Percentiles rank a stretch among this genome's conserved stretches.
Conservation (phyloP, 2,797 vertebrate genomes). For the Lagodon rhomboides region DNA sequence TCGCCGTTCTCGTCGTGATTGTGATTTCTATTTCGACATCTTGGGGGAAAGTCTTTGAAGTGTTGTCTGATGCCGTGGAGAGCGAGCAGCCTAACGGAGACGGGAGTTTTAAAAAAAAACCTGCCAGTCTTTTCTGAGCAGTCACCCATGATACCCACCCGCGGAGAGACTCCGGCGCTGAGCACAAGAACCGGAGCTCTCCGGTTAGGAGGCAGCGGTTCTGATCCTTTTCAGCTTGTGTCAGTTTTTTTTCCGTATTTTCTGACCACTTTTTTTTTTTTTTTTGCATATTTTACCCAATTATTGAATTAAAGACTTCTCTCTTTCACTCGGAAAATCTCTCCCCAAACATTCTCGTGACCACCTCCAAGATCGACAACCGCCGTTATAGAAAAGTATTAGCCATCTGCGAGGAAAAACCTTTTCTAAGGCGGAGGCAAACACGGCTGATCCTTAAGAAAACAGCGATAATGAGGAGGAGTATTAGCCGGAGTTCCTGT, state of each 20-base stretch:
- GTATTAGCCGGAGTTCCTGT: slow-evolving; percentile 57
- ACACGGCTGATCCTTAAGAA: slow-evolving; percentile 68
- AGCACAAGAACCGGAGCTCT: slow-evolving; percentile 25
- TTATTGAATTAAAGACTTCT: slow-evolving; percentile 11
- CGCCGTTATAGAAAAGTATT: slow-evolving; percentile 48
- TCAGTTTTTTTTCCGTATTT: background rate
- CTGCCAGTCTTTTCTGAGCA: slow-evolving; percentile 49
- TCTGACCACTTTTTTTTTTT: background rate
- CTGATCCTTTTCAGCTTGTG: slow-evolving; percentile 11
- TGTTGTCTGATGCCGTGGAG: slow-evolving; percentile 45
- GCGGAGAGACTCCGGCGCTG: slow-evolving; percentile 25
- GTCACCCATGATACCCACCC: slow-evolving; percentile 59
- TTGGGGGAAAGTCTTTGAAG: slow-evolving; percentile 64
- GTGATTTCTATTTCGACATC: slow-evolving; percentile 74
- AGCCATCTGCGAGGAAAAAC: slow-evolving; percentile 71
- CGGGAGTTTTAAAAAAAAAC: slow-evolving; percentile 33
- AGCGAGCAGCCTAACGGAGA: slow-evolving; percentile 59
- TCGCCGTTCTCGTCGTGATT: slow-evolving; percentile 69
- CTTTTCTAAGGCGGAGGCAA: slow-evolving; percentile 62
- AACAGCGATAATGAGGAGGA: slow-evolving; percentile 66
- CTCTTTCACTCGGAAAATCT: background rate
- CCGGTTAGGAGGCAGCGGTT: background rate
- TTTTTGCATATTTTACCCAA: background rate
- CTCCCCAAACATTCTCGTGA: slow-evolving; percentile 11
- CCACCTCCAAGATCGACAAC: slow-evolving; percentile 25